A percentile compares a stretch with the other conserved stretches of the same genome.
Evolutionary conservation across 2,797 vertebrate species (phyloP).

Genomic region (Cottoperca gobio): DNA sequence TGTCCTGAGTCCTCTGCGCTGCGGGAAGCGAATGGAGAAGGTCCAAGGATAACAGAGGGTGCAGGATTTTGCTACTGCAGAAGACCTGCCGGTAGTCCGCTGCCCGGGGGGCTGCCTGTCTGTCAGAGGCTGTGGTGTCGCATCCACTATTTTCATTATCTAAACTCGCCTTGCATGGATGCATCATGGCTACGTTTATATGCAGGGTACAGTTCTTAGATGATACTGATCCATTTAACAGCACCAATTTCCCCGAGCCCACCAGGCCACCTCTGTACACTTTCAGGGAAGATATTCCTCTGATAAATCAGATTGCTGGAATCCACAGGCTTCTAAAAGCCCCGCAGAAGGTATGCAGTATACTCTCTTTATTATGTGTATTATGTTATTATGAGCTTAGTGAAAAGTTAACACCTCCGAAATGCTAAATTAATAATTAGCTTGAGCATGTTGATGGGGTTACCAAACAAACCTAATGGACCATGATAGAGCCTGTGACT

Average conservation of each 20-base stretch:
- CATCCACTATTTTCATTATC: conserved; percentile 72
- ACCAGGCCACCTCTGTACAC: conserved; percentile 91
- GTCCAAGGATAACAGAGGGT: conserved; percentile 73
- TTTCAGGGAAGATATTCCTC: conserved; percentile 92
- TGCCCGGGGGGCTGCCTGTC: conserved; percentile 58
- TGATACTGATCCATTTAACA: conserved; percentile 96
- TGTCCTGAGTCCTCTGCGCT: conserved; percentile 58
- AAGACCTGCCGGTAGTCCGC: conserved; percentile 70
- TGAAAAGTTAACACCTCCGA: conserved; percentile 10
- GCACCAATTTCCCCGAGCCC: conserved; percentile 96
- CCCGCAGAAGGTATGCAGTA: conserved; percentile 90
- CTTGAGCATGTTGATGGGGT: conserved; percentile 43
- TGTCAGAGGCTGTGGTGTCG: conserved; percentile 65
- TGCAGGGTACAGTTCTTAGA: conserved; percentile 95
- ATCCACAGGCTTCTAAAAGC: conserved; percentile 92
- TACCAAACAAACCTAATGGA: conserved; percentile 59
- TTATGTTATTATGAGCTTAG: too few relatives aligned
- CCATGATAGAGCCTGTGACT: conserved; percentile 21
- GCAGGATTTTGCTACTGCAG: conserved; percentile 77
- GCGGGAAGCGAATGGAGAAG: conserved; percentile 72
- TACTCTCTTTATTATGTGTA: neutral
- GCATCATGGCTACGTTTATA: conserved; percentile 90
- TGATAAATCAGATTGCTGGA: conserved; percentile 92
- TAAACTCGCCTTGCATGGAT: conserved; percentile 83
- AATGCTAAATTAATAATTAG: conserved; percentile 57